Evolutionary conservation across 1,140 invertebrate species (phyloP).

Genomic region (Acromyrmex charruanus): DNA sequence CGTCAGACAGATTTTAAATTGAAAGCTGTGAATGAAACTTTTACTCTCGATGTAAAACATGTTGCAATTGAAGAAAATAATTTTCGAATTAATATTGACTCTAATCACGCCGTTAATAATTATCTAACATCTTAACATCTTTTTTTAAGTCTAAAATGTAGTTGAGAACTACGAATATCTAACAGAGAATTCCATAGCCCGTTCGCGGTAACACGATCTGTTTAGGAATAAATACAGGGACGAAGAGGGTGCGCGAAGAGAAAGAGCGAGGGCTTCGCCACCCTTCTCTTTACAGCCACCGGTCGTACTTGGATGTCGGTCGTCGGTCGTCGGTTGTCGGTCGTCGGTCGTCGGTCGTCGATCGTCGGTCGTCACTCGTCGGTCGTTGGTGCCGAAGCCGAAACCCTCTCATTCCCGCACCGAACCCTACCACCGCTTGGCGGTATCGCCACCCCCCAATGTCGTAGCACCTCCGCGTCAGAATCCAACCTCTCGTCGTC

Average conservation of each 20-base stretch:
- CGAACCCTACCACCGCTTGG: constrained; percentile 55
- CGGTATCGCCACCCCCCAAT: constrained; percentile 58
- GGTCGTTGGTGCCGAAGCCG: constrained; percentile 44
- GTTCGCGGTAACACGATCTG: constrained; percentile 66
- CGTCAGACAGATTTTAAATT: neutral
- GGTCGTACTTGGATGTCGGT: constrained; percentile 20
- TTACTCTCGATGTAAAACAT: neutral
- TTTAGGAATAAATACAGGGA: constrained; percentile 59
- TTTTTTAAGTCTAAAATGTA: neutral
- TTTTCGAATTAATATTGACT: neutral
- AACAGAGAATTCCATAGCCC: constrained; percentile 38
- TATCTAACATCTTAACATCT: neutral
- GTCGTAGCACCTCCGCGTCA: constrained; percentile 39
- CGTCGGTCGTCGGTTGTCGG: constrained; percentile 47
- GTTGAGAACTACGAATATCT: constrained; percentile 33
- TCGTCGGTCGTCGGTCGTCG: constrained; percentile 52
- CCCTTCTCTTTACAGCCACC: neutral
- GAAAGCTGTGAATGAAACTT: neutral
- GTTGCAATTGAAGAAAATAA: neutral
- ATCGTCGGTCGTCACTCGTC: constrained; percentile 57
- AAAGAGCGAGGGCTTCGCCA: constrained; percentile 26
- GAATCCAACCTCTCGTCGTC: constrained; percentile 59
- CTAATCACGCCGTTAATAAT: neutral
- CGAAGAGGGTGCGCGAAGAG: constrained; percentile 51
- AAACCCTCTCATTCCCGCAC: constrained; percentile 25